Evolutionary conservation across 2,888 invertebrate genomes (phyloP).

Genomic region (Chalcosyrphus nemorum): DNA sequence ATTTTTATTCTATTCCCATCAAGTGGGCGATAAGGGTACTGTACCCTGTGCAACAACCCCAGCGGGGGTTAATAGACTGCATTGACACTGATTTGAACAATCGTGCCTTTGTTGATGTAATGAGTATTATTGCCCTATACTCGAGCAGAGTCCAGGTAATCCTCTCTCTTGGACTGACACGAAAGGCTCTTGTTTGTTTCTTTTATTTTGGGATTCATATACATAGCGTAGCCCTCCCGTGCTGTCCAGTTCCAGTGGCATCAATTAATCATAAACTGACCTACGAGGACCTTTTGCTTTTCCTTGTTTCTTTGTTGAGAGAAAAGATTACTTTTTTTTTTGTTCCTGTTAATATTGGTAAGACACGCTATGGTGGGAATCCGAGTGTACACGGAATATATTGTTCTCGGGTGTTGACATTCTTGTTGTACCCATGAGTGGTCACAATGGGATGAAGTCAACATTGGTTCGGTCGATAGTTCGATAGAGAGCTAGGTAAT

Average conservation of each 20-base stretch:
- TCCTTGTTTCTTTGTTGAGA: constrained; percentile 52
- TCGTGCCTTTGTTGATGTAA: constrained; percentile 72
- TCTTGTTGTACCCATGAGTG: constrained; percentile 45
- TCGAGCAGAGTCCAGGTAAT: constrained; percentile 57
- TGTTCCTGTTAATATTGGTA: constrained; percentile 57
- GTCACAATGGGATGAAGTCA: constrained; percentile 28
- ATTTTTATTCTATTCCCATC: constrained; percentile 48
- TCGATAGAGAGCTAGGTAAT: constrained; percentile 30
- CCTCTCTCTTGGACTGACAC: constrained; percentile 39
- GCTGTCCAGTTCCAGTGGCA: constrained; percentile 56
- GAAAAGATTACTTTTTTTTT: constrained; percentile 56
- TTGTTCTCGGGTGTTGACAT: constrained; percentile 71
- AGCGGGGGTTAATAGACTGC: constrained; percentile 68
- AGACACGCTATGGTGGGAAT: constrained; percentile 68
- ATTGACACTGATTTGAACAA: constrained; percentile 69
- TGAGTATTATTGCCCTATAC: constrained; percentile 56
- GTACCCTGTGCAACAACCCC: constrained; percentile 60
- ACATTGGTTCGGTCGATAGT: constrained; percentile 11
- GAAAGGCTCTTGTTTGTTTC: constrained; percentile 62
- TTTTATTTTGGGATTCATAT: constrained; percentile 37
- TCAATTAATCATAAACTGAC: constrained; percentile 73
- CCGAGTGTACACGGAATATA: constrained; percentile 31
- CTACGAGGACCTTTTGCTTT: constrained; percentile 68
- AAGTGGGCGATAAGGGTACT: constrained; percentile 53
- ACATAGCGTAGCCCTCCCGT: constrained; percentile 10